phyloP scores from a whole-genome alignment of 2,797 vertebrate genomes.

The Knipowitschia caucasica region DNA sequence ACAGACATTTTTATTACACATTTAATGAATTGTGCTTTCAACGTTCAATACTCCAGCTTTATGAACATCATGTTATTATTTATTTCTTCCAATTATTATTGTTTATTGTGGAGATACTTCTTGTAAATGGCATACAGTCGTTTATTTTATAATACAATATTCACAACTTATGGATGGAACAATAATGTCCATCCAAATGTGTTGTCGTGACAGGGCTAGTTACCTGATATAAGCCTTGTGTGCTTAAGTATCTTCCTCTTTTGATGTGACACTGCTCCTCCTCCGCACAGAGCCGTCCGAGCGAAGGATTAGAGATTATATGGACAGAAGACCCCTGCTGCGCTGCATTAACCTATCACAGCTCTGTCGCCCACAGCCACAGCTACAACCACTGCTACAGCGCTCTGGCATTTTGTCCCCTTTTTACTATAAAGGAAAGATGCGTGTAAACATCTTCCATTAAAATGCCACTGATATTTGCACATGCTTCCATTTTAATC shows the following conservation, averaged over 20 bases:
- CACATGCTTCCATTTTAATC: slow-evolving; percentile 64
- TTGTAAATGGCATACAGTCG: no score
- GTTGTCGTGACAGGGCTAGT: slow-evolving; percentile 53
- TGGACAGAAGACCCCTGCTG: slow-evolving; percentile 35
- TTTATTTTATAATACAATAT: no score
- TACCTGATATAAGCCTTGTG: slow-evolving; percentile 36
- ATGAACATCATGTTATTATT: no score
- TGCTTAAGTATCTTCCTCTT: slow-evolving; percentile 57
- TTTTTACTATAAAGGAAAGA: slow-evolving; percentile 40
- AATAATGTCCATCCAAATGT: no score
- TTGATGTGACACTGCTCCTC: slow-evolving; percentile 48
- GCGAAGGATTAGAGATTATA: slow-evolving; percentile 53
- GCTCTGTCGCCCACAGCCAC: slow-evolving; percentile 41
- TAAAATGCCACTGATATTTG: slow-evolving; percentile 65
- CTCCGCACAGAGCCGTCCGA: slow-evolving; percentile 28
- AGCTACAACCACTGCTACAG: slow-evolving; percentile 48
- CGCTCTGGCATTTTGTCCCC: slow-evolving; percentile 50
- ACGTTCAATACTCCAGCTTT: no score
- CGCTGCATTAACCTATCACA: slow-evolving; percentile 35
- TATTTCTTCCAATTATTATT: no score
- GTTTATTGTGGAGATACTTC: no score
- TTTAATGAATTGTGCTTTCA: no score
- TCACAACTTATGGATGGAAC: no score
- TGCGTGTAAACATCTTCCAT: slow-evolving; percentile 66
- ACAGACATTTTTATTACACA: no score